Percentiles rank a stretch among this genome's conserved stretches.
Conservation (phyloP, 2,888 invertebrate species). For the Geophilus truncorum region DNA sequence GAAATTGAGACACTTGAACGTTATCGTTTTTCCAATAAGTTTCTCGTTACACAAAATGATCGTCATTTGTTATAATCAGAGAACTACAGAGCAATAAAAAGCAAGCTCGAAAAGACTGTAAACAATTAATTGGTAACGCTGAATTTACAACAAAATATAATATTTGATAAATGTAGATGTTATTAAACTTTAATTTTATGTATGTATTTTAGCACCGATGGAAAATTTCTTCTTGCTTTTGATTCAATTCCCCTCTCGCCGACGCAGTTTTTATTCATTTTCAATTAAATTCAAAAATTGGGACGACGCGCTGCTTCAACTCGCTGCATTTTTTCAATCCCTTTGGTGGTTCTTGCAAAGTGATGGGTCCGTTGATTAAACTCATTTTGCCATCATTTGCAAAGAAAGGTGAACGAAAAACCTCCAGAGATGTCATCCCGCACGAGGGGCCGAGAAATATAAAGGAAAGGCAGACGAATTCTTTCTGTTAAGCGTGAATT, state of each 20-base stretch:
- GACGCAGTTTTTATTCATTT: constrained; percentile 14
- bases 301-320: constrained; percentile 24
- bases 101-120: too few relatives aligned
- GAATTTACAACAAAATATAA: not conserved
- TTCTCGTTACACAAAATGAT: too few relatives aligned
- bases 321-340: constrained; percentile 3
- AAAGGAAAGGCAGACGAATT: constrained; percentile 17
- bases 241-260: constrained; percentile 1
- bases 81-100: too few relatives aligned
- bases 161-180: not conserved
- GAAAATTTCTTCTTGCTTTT: not conserved
- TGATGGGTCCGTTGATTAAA: constrained; percentile 21
- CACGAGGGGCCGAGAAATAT: constrained; percentile 14
- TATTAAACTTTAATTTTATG: not conserved
- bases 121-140: too few relatives aligned
- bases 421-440: constrained; percentile 20
- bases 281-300: constrained; percentile 17
- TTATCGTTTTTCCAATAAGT: too few relatives aligned
- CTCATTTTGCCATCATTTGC: constrained; percentile 27
- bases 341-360: constrained; percentile 14
- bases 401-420: constrained; percentile 17
- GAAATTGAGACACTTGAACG: too few relatives aligned
- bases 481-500: not conserved
- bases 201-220: not conserved
- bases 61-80: too few relatives aligned